These are phyloP conservation scores for Ceratothoa steindachneri DNA, from an alignment of 2,888 invertebrate species.

Conservation along the genomic window DNA sequence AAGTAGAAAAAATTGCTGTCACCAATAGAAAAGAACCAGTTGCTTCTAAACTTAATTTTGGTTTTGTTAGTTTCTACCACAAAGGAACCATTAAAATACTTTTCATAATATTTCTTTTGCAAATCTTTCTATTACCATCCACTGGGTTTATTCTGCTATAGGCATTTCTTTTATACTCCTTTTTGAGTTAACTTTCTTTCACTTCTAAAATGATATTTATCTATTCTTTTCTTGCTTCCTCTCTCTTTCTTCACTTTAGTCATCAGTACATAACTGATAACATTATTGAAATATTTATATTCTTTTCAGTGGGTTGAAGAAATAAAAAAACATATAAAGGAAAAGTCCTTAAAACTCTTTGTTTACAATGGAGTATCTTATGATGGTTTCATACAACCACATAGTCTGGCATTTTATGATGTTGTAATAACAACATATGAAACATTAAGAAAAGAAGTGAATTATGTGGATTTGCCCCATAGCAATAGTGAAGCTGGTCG, in stretches of 20 bases:
- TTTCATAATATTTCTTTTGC: no score
- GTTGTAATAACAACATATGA: constrained; percentile 69
- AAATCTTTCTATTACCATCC: no score
- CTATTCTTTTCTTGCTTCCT: not conserved
- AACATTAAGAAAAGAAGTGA: constrained; percentile 62
- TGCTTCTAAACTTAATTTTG: no score
- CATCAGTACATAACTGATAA: not conserved
- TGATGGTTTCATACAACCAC: constrained; percentile 62
- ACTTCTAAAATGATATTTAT: no score
- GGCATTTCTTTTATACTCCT: no score
- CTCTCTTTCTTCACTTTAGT: no score
- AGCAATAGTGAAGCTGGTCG: constrained; percentile 53
- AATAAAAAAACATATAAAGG: constrained; percentile 61
- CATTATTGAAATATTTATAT: not conserved
- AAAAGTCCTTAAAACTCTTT: constrained; percentile 53
- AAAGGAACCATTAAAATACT: no score
- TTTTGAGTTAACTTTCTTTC: no score
- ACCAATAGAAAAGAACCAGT: no score
- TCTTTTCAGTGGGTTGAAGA: constrained; percentile 72
- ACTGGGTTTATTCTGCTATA: no score
- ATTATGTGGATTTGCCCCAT: constrained; percentile 59
- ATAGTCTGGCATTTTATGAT: constrained; percentile 62
- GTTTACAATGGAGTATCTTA: constrained; percentile 57
- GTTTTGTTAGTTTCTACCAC: no score
- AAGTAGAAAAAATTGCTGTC: no score